These are phyloP conservation scores for Coregonus clupeaformis DNA, from an alignment of 2,113 vertebrate species.

Conservation along the genomic window DNA sequence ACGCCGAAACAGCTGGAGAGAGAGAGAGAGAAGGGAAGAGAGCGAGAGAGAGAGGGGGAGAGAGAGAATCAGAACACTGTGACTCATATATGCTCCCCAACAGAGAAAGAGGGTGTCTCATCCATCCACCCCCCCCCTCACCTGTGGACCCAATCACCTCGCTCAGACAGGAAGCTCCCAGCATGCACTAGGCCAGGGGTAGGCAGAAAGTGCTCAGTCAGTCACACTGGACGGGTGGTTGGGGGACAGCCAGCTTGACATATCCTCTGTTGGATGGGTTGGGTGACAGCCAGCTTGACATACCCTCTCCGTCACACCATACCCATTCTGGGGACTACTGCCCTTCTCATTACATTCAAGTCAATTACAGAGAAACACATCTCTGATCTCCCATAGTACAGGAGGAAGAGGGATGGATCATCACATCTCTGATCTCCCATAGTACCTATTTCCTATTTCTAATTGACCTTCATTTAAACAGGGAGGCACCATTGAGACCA, in stretches of 20 bases:
- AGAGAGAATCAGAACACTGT: no score
- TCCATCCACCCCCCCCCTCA: neutral
- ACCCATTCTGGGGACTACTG: no score
- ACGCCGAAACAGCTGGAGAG: constrained; percentile 83
- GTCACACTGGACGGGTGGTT: neutral
- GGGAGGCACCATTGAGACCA: no score
- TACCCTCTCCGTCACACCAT: no score
- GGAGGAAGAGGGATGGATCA: neutral
- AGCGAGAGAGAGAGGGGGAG: no score
- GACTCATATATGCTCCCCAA: no score
- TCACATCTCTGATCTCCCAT: neutral
- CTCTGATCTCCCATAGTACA: neutral
- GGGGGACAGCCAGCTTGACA: no score
- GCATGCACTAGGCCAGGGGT: neutral
- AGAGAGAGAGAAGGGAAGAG: rapidly evolving
- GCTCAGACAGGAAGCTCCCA: neutral
- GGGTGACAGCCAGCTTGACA: no score
- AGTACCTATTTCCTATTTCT: no score
- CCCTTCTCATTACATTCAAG: constrained; percentile 2
- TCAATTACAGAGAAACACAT: neutral
- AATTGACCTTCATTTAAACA: no score
- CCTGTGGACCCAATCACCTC: neutral
- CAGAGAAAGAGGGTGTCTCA: neutral
- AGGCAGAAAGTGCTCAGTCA: neutral
- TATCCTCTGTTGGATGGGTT: no score